Evolutionary conservation across 2,797 vertebrate species (phyloP).

Genomic region (Pipistrellus pipistrellus): DNA sequence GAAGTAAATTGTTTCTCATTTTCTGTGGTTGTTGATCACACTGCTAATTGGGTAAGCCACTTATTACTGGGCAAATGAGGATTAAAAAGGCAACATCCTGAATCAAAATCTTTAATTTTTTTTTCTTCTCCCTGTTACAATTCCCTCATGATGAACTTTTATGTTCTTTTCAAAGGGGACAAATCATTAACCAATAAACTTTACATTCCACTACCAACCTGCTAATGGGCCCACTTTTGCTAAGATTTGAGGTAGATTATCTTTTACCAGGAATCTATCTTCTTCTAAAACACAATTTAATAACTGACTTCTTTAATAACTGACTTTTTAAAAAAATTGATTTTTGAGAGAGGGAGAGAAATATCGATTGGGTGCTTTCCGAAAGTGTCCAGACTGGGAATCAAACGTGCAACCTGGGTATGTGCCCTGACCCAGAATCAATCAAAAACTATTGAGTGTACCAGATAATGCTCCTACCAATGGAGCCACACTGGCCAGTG

Average conservation of each 20-base stretch:
- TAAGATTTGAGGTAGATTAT: background rate
- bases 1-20: background rate
- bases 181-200: background rate
- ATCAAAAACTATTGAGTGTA: background rate
- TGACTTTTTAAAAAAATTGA: background rate
- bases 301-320: background rate
- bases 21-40: background rate
- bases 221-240: background rate
- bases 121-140: background rate
- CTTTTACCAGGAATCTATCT: background rate
- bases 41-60: background rate
- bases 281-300: conserved; percentile 1
- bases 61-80: background rate
- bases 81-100: background rate
- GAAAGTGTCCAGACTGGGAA: background rate
- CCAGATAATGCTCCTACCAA: background rate
- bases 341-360: background rate
- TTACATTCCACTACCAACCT: background rate
- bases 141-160: background rate
- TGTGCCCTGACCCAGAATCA: background rate
- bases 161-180: background rate
- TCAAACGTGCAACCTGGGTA: background rate
- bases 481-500: background rate
- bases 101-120: background rate
- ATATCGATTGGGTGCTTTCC: fast-evolving